Percentiles rank a stretch among this genome's conserved stretches.
These are phyloP conservation scores for Campoplex capitator DNA, from an alignment of 2,888 invertebrate genomes.

Conservation along the genomic window DNA sequence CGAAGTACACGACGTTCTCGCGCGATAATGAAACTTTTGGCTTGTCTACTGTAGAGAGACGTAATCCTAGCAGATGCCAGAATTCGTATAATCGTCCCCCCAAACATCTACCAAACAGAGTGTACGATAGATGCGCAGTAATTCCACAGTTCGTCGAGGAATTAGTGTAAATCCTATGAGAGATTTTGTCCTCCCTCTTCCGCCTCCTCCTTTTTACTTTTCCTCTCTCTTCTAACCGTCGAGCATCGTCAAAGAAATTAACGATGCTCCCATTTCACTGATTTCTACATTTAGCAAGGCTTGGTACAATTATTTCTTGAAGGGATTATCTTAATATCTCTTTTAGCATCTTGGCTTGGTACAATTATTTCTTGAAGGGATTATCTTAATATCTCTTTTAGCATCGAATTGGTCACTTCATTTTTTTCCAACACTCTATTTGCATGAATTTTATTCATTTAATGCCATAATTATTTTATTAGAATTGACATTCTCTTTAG, in stretches of 20 bases:
- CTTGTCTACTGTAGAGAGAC: slow-evolving; percentile 32
- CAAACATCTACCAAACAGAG: slow-evolving; percentile 43
- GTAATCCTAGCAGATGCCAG: slow-evolving; percentile 67
- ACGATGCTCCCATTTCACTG: slow-evolving; percentile 12
- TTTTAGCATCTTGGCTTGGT: neutral
- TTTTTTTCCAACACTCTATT: neutral
- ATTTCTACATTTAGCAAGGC: neutral
- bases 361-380: slow-evolving; percentile 2
- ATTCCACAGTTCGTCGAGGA: slow-evolving; percentile 68
- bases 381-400: neutral
- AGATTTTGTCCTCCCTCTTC: slow-evolving; percentile 31
- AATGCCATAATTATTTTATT: neutral
- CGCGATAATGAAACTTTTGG: slow-evolving; percentile 66
- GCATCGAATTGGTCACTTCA: neutral
- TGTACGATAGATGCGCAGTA: slow-evolving; percentile 61
- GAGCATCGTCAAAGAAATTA: slow-evolving; percentile 50
- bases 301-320: slow-evolving; percentile 2
- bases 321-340: neutral
- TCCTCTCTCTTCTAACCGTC: neutral
- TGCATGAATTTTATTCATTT: neutral
- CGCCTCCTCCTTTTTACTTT: neutral
- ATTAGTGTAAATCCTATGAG: slow-evolving; percentile 67
- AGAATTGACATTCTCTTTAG: neutral
- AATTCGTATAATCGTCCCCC: slow-evolving; percentile 46
- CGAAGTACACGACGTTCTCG: slow-evolving; percentile 52